Evolutionary conservation across 2,888 invertebrate genomes (phyloP).

Genomic region (Xiphydria camelus): DNA sequence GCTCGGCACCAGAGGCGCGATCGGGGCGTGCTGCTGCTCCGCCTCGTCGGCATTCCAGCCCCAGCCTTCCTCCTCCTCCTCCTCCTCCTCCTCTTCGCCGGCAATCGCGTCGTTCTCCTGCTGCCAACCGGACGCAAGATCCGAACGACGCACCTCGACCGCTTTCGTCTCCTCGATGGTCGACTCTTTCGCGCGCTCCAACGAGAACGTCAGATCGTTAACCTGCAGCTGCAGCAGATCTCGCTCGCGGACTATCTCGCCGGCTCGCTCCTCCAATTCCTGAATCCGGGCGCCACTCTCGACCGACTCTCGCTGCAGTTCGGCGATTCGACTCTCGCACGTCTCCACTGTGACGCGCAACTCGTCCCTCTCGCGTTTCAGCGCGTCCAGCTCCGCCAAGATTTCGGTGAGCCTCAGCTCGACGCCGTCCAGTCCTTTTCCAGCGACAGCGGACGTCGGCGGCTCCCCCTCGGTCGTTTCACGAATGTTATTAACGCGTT

Average conservation of each 20-base stretch:
- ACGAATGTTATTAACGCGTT: constrained; percentile 24
- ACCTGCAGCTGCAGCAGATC: constrained; percentile 39
- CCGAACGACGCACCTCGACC: constrained; percentile 36
- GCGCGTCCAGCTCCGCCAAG: constrained; percentile 5
- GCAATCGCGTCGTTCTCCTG: constrained; percentile 30
- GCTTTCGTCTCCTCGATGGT: not conserved
- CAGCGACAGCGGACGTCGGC: not conserved
- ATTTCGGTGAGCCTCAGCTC: constrained; percentile 8
- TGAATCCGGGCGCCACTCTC: constrained; percentile 16
- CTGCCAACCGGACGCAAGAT: constrained; percentile 60
- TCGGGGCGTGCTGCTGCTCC: constrained; percentile 53
- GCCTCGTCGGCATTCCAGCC: constrained; percentile 64
- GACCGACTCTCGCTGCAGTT: constrained; percentile 29
- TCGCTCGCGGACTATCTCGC: constrained; percentile 28
- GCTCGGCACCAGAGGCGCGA: constrained; percentile 29
- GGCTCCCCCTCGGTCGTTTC: not conserved
- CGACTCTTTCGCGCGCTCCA: constrained; percentile 29
- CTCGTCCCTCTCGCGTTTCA: constrained; percentile 27
- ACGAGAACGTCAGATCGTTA: constrained; percentile 34
- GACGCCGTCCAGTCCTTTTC: constrained; percentile 1
- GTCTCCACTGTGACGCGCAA: constrained; percentile 26
- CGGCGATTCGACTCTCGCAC: constrained; percentile 24
- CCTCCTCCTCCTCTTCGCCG: no score
- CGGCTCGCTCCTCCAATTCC: constrained; percentile 32
- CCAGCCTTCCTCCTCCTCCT: constrained; percentile 65